These are phyloP conservation scores for Syrrhaptes paradoxus DNA, from an alignment of 2,113 vertebrate species.

Conservation along the genomic window DNA sequence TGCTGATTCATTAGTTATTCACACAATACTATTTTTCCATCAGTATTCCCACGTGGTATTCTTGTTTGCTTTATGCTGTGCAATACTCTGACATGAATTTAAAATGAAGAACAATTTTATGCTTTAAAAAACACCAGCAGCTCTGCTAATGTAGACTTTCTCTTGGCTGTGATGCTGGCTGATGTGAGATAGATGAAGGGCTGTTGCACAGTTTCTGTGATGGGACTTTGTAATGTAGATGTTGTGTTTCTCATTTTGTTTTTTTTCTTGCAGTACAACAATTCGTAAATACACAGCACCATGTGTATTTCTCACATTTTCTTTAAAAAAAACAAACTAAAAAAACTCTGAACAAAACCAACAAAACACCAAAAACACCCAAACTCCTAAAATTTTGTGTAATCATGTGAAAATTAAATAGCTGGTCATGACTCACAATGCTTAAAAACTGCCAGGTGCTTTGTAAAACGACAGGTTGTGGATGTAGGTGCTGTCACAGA, in stretches of 20 bases:
- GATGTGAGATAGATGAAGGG: neutral
- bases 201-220: neutral
- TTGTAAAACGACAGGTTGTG: neutral
- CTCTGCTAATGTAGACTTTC: neutral
- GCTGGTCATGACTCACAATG: neutral
- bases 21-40: neutral
- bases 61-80: neutral
- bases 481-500: neutral
- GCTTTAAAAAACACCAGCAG: neutral
- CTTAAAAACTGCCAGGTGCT: neutral
- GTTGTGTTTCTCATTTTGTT: no score
- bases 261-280: neutral
- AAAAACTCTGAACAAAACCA: neutral
- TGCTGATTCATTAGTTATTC: conserved; percentile 17
- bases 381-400: neutral
- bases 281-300: neutral
- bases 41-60: conserved; percentile 36
- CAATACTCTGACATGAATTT: neutral
- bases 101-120: neutral
- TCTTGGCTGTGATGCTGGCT: neutral
- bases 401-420: neutral
- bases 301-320: neutral
- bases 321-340: neutral
- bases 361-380: neutral
- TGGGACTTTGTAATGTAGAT: neutral